Base-by-base conservation (phyloP, 2,797 vertebrate species). In the Eulemur rubriventer region DNA sequence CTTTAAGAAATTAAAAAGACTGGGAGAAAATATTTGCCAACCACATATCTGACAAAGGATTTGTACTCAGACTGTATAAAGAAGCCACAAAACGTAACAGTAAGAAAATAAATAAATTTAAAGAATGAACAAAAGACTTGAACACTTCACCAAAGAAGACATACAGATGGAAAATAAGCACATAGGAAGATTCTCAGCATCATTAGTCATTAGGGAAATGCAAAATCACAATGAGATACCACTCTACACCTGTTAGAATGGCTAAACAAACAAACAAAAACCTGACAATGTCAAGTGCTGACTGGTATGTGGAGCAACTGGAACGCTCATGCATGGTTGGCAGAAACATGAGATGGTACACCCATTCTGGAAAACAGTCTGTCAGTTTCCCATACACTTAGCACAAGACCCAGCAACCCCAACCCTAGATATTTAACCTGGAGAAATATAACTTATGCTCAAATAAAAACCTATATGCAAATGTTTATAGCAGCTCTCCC, bases 1-100 rank as follows among this genome's bases (percentile, higher is more conserved):
- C n/a, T 89, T 70, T 28, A 72, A 94, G 38, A 92, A 81, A 76
- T 8, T 80, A 70, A 82, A 85, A 94, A 92, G 67, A 70, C 50
- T 70, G 17, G 38, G n/a, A 75, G 78, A 85, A 59, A 17, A 30
- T 50, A 55, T 55, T 85, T 65, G 43, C 89, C 69, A 79, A 67
- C 24, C 50, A 30, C 41, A 1, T 43, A 57, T 50, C n/a, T 63
- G 67, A 46, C 59, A 92, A 92, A 67, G 22, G 13, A 89, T 84
- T 79, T 17, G 17, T 41, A 52, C 1, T 1, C n/a, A 82, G 61
- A 46, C 16, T 73, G 9, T 46, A 75, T 52, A 52, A 75, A 89
- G 89, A 96, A 82, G 22, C 57, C 46, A 28, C 1, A 33, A 70
- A 63, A 89, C 43, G 55, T 73, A 63, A 63, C 30, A 38, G 16